These are phyloP conservation scores for Etheostoma spectabile DNA, from an alignment of 2,113 vertebrate species.

Conservation along the genomic window DNA sequence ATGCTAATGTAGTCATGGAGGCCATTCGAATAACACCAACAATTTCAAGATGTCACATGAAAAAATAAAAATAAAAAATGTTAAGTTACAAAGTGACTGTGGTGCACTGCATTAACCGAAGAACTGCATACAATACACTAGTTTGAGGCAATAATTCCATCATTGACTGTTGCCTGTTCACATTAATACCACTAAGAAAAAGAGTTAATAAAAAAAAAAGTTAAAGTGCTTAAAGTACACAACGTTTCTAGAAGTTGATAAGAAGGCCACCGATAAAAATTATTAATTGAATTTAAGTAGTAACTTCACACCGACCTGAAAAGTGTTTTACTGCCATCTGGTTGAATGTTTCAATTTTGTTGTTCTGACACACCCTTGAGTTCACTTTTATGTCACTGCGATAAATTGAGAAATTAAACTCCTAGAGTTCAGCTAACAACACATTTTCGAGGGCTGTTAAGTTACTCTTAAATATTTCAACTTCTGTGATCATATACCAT, in stretches of 20 bases:
- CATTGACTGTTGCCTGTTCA: not conserved
- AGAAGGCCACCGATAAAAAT: not conserved
- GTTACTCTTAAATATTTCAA: not conserved
- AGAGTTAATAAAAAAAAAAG: not conserved
- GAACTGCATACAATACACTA: not conserved
- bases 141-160: too few species aligned
- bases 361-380: not conserved
- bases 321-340: too few species aligned
- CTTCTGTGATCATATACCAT: constrained; percentile 16
- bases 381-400: not conserved
- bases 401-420: too few species aligned
- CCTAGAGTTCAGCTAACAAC: not conserved
- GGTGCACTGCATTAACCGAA: not conserved
- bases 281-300: too few species aligned
- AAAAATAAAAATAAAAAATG: constrained; percentile 1
- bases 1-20: constrained; percentile 51
- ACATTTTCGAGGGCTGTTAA: not conserved
- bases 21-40: constrained; percentile 7
- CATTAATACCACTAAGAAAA: not conserved
- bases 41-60: not conserved
- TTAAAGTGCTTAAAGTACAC: too few species aligned
- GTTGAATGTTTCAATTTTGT: too few species aligned
- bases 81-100: not conserved
- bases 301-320: too few species aligned
- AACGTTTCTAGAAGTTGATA: not conserved